A percentile compares a stretch with the other conserved stretches of the same genome.
Conservation (phyloP, 2,888 invertebrate genomes). For the Oscheius sp. region DNA sequence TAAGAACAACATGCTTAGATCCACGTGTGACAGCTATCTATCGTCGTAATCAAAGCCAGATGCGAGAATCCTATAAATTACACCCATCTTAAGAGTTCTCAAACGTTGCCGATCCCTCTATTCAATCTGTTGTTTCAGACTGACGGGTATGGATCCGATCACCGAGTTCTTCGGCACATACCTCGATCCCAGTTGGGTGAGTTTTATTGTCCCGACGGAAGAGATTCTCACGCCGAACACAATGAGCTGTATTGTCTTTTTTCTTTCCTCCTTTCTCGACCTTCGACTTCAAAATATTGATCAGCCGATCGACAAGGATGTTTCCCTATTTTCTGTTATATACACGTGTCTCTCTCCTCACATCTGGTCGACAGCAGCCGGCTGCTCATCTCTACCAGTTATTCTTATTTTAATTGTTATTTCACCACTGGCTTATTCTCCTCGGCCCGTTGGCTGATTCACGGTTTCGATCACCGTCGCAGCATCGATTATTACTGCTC, state of each 20-base stretch:
- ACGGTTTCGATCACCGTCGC: neutral
- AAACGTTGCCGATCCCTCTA: neutral
- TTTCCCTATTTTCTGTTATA: neutral
- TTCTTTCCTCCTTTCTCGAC: neutral
- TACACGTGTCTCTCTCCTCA: neutral
- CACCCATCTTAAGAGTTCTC: neutral
- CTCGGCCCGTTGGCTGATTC: neutral
- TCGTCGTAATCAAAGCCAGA: slow-evolving; percentile 24
- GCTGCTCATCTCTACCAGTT: neutral
- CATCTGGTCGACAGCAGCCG: slow-evolving; percentile 12
- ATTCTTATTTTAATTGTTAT: slow-evolving; percentile 2
- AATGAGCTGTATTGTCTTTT: neutral
- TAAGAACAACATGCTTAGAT: neutral
- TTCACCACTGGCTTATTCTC: neutral
- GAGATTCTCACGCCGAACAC: neutral
- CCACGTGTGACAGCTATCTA: slow-evolving; percentile 11
- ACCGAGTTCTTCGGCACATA: slow-evolving; percentile 10
- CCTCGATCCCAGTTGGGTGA: slow-evolving; percentile 11
- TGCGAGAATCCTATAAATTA: slow-evolving; percentile 23
- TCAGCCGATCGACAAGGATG: neutral
- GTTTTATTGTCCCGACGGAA: no score
- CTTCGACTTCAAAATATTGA: neutral
- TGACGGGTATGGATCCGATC: slow-evolving; percentile 8
- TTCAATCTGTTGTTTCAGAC: neutral
- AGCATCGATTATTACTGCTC: neutral